These are phyloP conservation scores for Varecia variegata DNA, from an alignment of 2,797 vertebrate genomes.

Conservation along the genomic window DNA sequence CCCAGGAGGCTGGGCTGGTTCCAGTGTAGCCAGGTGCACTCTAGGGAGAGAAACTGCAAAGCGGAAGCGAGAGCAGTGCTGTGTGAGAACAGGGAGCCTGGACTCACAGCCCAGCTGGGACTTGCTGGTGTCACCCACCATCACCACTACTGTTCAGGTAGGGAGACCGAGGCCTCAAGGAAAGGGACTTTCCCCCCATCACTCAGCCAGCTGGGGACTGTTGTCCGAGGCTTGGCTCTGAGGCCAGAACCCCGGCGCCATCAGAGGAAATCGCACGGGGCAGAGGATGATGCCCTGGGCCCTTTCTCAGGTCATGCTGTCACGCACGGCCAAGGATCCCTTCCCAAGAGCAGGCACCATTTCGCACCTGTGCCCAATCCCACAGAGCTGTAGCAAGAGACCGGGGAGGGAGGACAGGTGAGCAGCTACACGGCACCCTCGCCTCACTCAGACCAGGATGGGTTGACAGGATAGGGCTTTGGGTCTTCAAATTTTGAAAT, in stretches of 20 bases:
- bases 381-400: conserved; percentile 10
- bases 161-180: neutral
- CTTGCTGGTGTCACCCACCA: neutral
- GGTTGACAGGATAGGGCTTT: neutral
- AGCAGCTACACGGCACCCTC: neutral
- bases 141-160: neutral
- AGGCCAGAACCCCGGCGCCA: neutral
- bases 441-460: neutral
- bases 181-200: neutral
- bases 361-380: conserved; percentile 12
- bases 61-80: neutral
- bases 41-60: neutral
- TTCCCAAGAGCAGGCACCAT: neutral
- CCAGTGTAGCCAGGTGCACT: neutral
- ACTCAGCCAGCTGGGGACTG: neutral
- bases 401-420: too few relatives aligned
- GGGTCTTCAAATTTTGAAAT: conserved; percentile 64
- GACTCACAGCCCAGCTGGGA: neutral
- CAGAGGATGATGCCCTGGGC: neutral
- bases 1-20: neutral
- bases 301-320: neutral
- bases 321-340: neutral
- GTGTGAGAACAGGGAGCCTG: neutral
- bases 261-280: neutral
- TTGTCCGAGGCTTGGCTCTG: neutral